Conservation (phyloP, 2,113 vertebrate genomes). For the Nothoprocta perdicaria region DNA sequence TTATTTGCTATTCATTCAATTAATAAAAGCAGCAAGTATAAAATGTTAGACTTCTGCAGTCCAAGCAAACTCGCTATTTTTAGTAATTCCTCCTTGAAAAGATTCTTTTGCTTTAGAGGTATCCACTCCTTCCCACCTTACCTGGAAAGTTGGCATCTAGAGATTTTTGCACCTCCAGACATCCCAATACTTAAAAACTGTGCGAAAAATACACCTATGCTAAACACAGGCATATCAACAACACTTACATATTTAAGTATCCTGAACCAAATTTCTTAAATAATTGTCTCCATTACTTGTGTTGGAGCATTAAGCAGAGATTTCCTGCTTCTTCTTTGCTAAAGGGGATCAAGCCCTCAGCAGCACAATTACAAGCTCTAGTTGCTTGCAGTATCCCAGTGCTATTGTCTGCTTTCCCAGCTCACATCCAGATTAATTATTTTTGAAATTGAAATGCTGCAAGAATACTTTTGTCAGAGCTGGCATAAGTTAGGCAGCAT, state of each 20-base stretch:
- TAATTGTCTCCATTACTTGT: background rate
- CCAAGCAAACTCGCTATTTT: background rate
- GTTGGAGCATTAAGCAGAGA: background rate
- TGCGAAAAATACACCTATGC: background rate
- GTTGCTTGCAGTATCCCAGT: background rate
- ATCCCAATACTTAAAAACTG: background rate
- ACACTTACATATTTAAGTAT: background rate
- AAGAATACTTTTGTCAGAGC: conserved; percentile 20
- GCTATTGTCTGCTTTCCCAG: background rate
- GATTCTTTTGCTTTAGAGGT: background rate
- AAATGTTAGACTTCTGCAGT: background rate
- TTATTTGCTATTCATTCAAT: background rate
- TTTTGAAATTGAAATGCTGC: conserved; percentile 33
- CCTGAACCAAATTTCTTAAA: background rate
- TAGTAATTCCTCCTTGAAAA: background rate
- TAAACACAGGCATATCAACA: background rate
- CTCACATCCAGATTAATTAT: conserved; percentile 10
- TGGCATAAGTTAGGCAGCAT: conserved; percentile 13
- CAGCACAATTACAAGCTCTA: background rate
- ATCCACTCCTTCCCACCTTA: background rate
- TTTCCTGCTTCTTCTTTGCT: background rate
- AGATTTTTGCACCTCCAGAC: background rate
- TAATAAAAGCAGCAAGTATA: background rate
- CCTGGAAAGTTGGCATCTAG: background rate
- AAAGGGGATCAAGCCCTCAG: background rate